phyloP scores from a whole-genome alignment of 2,797 vertebrate genomes.

The Siniperca scherzeri region DNA sequence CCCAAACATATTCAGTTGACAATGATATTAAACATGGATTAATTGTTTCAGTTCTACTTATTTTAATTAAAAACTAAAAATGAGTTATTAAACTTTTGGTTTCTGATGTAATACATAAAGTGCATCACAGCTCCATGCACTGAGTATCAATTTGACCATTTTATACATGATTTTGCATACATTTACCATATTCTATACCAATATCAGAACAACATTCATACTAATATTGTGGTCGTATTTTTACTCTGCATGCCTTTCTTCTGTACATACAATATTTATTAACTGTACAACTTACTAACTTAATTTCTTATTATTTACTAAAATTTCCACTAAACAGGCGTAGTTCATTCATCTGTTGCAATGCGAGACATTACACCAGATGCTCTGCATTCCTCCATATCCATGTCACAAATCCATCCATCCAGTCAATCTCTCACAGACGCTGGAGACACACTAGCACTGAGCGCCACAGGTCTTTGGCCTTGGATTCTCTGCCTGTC shows the following conservation, averaged over 20 bases:
- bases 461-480: conserved; percentile 60
- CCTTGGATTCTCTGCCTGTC: conserved; percentile 52
- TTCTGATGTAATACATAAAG: not conserved
- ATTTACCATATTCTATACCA: not conserved
- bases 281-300: not conserved
- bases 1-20: not conserved
- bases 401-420: conserved; percentile 54
- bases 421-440: conserved; percentile 54
- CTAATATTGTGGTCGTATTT: too few relatives aligned
- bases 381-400: conserved; percentile 54
- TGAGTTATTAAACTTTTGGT: not conserved
- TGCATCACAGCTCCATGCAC: not conserved
- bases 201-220: too few relatives aligned
- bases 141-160: not conserved
- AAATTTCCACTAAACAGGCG: not conserved
- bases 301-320: not conserved
- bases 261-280: too few relatives aligned
- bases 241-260: not conserved
- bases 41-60: not conserved
- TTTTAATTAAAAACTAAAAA: not conserved
- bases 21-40: not conserved
- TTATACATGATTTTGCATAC: too few relatives aligned
- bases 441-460: conserved; percentile 38
- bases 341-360: conserved; percentile 14
- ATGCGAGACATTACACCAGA: conserved; percentile 36